Base-by-base conservation (phyloP, 2,113 vertebrate species). In the Hippocampus zosterae region DNA sequence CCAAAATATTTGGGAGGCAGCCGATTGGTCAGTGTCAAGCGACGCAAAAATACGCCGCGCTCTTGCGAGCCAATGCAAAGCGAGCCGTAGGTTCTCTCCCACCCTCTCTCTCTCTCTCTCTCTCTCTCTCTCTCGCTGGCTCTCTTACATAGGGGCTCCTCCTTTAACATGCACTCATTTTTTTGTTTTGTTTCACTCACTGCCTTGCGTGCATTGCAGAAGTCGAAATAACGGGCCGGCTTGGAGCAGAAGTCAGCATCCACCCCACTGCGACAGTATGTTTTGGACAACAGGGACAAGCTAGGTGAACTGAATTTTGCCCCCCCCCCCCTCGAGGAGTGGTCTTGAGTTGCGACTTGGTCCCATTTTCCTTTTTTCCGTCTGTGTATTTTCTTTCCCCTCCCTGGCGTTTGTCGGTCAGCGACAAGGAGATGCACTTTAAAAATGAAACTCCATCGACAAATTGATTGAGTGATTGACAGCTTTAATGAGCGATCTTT, bases 151-250 rank as follows among this genome's bases (percentile, higher is more conserved):
- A 77, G 70, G 33, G 70, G 64, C 78, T 79, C 70, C 63, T 71
- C 77, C 76, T 86, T 84, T 87, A 88, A 85, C 86, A 72, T 79
- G 75, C 77, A 82, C 76, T 69, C 73, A 73, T 75, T 82, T 62
- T 87, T 77, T 44, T 37, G 5, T 78, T 74, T 71, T 63, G 68
- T 60, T 75, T 52, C 76, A n/a, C 75, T 76, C 69, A 37, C 68
- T 69, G 77, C 21, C 74, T 70, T 70, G 67, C 40, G 69, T 73
- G 67, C 33, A 66, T 75, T 74, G 68, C 73, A 79, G 78, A 81
- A 83, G 72, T 79, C 77, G 76, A 85, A 88, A 81, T 73, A 79
- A 73, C 74, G 71, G 70, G 41, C 61, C 25, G 78, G 75, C 61
- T 66, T 33, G 11, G 44, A 44, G 59, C 70, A 33, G 55, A 77